Evolutionary conservation across 2,888 invertebrate genomes (phyloP).

Genomic region (Lasiommata megera): DNA sequence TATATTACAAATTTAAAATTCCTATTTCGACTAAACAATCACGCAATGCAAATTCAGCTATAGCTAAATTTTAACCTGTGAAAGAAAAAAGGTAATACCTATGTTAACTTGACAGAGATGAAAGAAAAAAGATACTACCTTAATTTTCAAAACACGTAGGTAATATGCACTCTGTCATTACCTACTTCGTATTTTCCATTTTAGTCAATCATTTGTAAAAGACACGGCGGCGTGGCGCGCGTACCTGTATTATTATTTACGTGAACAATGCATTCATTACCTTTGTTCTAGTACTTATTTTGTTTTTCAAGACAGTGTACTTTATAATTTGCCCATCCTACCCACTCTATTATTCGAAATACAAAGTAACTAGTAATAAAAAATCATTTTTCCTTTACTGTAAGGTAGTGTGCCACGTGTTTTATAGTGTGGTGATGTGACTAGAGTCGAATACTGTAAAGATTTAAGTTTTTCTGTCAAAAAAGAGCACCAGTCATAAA

Average conservation of each 20-base stretch:
- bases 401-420: no score
- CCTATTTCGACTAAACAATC: no score
- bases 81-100: no score
- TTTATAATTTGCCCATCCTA: neutral
- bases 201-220: neutral
- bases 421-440: no score
- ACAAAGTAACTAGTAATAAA: no score
- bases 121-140: neutral
- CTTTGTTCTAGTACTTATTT: neutral
- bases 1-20: no score
- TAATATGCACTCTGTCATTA: neutral
- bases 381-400: no score
- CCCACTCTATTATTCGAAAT: neutral
- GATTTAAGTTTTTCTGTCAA: no score
- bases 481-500: no score
- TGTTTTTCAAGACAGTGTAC: neutral
- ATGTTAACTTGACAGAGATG: neutral
- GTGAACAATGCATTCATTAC: neutral
- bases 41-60: no score
- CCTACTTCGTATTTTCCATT: neutral
- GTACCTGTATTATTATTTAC: neutral
- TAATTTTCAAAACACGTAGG: neutral
- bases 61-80: no score
- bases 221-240: neutral
- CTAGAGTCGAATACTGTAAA: no score